phyloP scores from a whole-genome alignment of 1,140 invertebrate species.

The Apis mellifera region DNA sequence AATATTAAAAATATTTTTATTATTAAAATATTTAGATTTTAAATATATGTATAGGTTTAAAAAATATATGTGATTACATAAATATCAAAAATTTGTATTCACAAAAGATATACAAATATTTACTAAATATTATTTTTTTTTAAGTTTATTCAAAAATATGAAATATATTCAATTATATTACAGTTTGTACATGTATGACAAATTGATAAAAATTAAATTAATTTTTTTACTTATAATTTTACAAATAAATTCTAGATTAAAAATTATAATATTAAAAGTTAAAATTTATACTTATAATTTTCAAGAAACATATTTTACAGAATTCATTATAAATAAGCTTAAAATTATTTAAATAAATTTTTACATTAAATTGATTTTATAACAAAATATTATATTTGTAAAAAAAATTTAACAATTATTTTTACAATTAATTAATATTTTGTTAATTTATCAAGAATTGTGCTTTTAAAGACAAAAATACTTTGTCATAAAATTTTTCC shows the following conservation, averaged over 20 bases:
- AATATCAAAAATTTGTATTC: not conserved
- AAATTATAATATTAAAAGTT: not conserved
- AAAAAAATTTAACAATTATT: not conserved
- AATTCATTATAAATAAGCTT: constrained; percentile 6
- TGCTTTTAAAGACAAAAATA: constrained; percentile 6
- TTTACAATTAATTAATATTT: constrained; percentile 2
- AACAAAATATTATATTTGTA: not conserved
- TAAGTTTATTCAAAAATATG: constrained; percentile 57
- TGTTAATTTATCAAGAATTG: not conserved
- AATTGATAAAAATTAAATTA: not conserved
- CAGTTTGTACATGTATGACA: constrained; percentile 40
- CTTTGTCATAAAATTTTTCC: not conserved
- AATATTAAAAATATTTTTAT: not conserved
- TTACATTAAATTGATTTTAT: constrained; percentile 1
- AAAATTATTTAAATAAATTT: not conserved
- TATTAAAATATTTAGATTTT: not conserved
- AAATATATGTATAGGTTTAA: not conserved
- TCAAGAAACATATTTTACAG: not conserved
- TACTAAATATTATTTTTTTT: not conserved
- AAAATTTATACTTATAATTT: not conserved
- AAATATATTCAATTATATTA: constrained; percentile 48
- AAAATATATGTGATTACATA: no score
- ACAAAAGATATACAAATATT: not conserved
- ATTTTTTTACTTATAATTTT: not conserved
- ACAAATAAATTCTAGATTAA: not conserved